Percentiles rank a stretch among this genome's conserved stretches.
Evolutionary conservation across 2,888 invertebrate species (phyloP).

Genomic region (Ditylenchus weischeri): DNA sequence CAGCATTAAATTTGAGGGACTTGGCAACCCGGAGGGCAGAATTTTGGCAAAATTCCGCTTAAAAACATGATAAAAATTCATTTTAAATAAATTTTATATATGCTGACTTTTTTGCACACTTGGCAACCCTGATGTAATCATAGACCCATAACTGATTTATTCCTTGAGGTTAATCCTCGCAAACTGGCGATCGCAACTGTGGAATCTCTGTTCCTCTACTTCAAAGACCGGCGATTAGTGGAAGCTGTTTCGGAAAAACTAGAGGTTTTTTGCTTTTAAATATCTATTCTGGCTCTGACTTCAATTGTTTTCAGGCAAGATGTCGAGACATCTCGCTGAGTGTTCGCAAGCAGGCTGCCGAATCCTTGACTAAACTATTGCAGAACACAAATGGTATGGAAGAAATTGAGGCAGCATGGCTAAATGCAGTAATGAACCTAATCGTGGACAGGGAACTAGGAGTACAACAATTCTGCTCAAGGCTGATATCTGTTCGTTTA

Average conservation of each 20-base stretch:
- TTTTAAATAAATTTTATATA: too few species aligned
- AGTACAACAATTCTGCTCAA: conserved; percentile 32
- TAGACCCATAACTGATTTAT: background rate
- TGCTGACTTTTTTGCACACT: too few species aligned
- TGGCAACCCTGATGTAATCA: background rate
- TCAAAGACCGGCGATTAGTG: background rate
- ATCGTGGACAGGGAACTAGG: conserved; percentile 65
- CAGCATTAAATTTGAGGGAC: too few species aligned
- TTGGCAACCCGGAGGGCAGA: too few species aligned
- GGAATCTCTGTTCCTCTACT: conserved; percentile 7
- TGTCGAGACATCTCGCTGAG: conserved; percentile 22
- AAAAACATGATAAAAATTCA: too few species aligned
- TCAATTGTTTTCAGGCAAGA: background rate
- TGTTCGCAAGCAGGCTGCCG: conserved; percentile 64
- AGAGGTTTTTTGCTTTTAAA: conserved; percentile 9
- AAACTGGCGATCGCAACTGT: conserved; percentile 9
- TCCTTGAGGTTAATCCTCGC: conserved; percentile 9
- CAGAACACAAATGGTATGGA: conserved; percentile 48
- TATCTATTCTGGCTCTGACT: background rate
- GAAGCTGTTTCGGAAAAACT: conserved; percentile 1
- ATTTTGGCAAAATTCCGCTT: too few species aligned
- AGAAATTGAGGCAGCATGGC: conserved; percentile 32
- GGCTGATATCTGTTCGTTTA: conserved; percentile 27
- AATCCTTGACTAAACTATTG: conserved; percentile 64
- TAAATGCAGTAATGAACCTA: conserved; percentile 63